phyloP scores from a whole-genome alignment of 2,113 vertebrate species.

The Calyptommatus sinebrachiatus region DNA sequence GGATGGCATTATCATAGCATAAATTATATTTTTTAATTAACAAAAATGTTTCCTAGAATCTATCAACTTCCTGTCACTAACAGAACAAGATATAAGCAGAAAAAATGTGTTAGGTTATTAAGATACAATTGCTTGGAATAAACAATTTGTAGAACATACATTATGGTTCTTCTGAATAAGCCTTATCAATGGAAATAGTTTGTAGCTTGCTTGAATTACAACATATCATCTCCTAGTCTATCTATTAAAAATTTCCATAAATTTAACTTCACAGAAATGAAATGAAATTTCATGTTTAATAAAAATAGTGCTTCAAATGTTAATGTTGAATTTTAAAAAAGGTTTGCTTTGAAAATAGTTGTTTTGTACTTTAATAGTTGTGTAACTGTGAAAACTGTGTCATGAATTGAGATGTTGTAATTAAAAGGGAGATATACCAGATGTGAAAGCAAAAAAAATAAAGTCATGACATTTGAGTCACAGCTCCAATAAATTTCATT shows the following conservation, averaged over 20 bases:
- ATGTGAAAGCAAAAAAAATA: not conserved
- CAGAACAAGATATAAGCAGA: not conserved
- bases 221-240: not conserved
- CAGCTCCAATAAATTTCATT: not conserved
- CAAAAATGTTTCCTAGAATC: too few species aligned
- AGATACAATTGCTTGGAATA: not conserved
- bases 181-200: not conserved
- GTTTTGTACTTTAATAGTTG: not conserved
- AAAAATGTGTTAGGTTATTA: not conserved
- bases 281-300: not conserved
- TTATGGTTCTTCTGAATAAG: conserved; percentile 4
- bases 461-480: not conserved
- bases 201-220: not conserved
- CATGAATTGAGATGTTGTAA: not conserved
- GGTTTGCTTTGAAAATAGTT: not conserved
- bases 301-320: conserved; percentile 2
- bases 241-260: not conserved
- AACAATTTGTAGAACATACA: not conserved
- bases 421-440: not conserved
- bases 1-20: not conserved
- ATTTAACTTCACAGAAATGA: not conserved
- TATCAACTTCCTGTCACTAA: not conserved
- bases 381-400: conserved; percentile 6
- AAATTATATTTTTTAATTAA: not conserved
- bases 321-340: conserved; percentile 5